Percentiles rank a stretch among this genome's conserved stretches.
phyloP scores from a whole-genome alignment of 2,888 invertebrate genomes.

The Drosophila colorata region DNA sequence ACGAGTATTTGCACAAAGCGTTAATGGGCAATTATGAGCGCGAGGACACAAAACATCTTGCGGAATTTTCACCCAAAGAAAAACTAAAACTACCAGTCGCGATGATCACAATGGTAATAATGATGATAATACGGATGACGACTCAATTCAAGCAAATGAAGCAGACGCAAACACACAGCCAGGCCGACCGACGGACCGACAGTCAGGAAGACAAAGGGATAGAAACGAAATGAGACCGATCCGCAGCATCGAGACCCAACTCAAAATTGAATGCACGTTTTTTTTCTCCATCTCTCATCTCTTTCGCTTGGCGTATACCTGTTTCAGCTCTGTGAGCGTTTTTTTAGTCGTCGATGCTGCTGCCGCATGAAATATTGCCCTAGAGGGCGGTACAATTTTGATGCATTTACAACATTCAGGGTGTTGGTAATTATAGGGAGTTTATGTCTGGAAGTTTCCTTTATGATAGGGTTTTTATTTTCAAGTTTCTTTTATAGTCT shows the following conservation, averaged over 20 bases:
- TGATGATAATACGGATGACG: slow-evolving; percentile 49
- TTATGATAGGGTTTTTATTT: slow-evolving; percentile 75
- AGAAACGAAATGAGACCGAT: slow-evolving; percentile 32
- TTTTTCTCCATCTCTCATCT: slow-evolving; percentile 15
- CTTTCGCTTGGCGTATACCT: slow-evolving; percentile 20
- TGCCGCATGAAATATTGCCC: slow-evolving; percentile 80
- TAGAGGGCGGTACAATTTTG: slow-evolving; percentile 84
- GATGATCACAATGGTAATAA: slow-evolving; percentile 28
- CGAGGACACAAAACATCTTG: slow-evolving; percentile 32
- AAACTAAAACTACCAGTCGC: slow-evolving; percentile 25
- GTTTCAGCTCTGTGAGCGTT: slow-evolving; percentile 12
- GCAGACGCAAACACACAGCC: slow-evolving; percentile 18
- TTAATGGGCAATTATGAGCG: slow-evolving; percentile 33
- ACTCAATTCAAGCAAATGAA: slow-evolving; percentile 60
- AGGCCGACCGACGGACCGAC: slow-evolving; percentile 4
- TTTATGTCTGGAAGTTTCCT: slow-evolving; percentile 85
- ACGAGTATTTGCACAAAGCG: slow-evolving; percentile 28
- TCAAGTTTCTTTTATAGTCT: slow-evolving; percentile 37
- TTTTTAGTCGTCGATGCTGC: slow-evolving; percentile 28
- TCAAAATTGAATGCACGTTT: slow-evolving; percentile 61
- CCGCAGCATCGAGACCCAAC: slow-evolving; percentile 39
- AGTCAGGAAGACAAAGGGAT: slow-evolving; percentile 7
- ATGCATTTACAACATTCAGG: slow-evolving; percentile 85
- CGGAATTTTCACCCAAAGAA: slow-evolving; percentile 39
- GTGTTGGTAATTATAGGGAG: slow-evolving; percentile 85